Base-by-base conservation (phyloP, 2,888 invertebrate genomes). In the Hypselothyrea guttata region DNA sequence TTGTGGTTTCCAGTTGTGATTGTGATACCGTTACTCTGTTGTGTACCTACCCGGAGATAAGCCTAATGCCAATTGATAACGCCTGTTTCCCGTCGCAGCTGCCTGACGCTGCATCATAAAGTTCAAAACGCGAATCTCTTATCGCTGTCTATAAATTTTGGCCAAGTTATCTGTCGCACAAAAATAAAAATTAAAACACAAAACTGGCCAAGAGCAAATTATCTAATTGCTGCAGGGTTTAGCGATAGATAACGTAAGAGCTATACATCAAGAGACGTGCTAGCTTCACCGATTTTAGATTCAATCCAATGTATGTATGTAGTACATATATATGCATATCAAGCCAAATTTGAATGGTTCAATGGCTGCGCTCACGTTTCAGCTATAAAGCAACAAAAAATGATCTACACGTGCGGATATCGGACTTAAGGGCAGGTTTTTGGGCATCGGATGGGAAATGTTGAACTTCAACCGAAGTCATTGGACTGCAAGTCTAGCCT, bases 351-450 rank as follows among this genome's bases (percentile, higher is more conserved):
- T 22, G 22, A 11, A 13, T 37, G 12, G 46, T 33, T 5, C n/a
- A n/a, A n/a, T n/a, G n/a, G 45, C 9, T 49, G 35, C 38, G 58
- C 71, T 78, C 78, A 75, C 78, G 74, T 75, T 69, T 71, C 27
- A 13, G 28, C 53, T 13, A 52, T 75, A 54, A 71, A 65, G 28
- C 9, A 13, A 13, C 3, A 30, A 27, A 30, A 46, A 34, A 40
- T 12, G 44, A 34, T 33, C 22, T 42, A 64, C 28, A 42, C 35
- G 18, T 35, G 35, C 55, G 35, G 8, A 8, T 9, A 30, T 30
- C 8, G 37, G 18, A 1, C 4, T 9, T 8, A 15, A 8, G 4
- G 7, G 11, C 3, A 16, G 15, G 11, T 33, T n/a, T 9, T 11
- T 12, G 41, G 11, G 13, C 34, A 13, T 61, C 31, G 48, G 37